phyloP scores from a whole-genome alignment of 2,797 vertebrate genomes.

The Fistularia tabacaria region DNA sequence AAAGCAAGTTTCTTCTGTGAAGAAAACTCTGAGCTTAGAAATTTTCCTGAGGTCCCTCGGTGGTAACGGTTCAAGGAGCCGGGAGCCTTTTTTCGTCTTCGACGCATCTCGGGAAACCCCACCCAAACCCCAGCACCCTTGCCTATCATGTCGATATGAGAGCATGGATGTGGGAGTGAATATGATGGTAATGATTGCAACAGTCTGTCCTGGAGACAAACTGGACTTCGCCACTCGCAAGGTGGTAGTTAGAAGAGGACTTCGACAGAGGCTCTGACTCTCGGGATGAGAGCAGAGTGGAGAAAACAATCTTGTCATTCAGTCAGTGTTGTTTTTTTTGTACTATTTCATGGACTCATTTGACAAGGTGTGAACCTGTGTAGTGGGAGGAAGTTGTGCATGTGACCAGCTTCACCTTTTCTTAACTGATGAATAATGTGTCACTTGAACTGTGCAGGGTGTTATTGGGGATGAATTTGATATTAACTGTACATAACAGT shows the following conservation, averaged over 20 bases:
- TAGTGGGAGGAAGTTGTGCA: constrained; percentile 77
- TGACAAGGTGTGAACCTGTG: constrained; percentile 62
- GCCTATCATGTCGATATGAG: constrained; percentile 40
- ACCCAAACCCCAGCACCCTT: constrained; percentile 47
- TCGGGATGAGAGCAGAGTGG: constrained; percentile 41
- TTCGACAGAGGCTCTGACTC: constrained; percentile 48
- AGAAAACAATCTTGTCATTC: constrained; percentile 59
- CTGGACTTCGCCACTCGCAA: constrained; percentile 31
- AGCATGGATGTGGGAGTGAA: constrained; percentile 31
- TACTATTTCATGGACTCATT: constrained; percentile 71
- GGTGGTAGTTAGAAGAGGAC: constrained; percentile 41
- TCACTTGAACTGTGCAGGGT: constrained; percentile 61
- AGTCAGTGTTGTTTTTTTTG: constrained; percentile 57
- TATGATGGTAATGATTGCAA: constrained; percentile 36
- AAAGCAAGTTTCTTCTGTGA: constrained; percentile 93
- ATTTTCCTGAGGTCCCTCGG: constrained; percentile 54
- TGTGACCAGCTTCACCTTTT: constrained; percentile 84
- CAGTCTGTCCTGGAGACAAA: constrained; percentile 53
- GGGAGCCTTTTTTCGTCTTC: constrained; percentile 58
- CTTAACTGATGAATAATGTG: constrained; percentile 69
- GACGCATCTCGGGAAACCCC: constrained; percentile 6
- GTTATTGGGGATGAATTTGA: constrained; percentile 65
- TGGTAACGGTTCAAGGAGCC: constrained; percentile 61
- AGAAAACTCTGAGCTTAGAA: constrained; percentile 79
- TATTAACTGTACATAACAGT: constrained; percentile 78